A percentile compares a stretch with the other conserved stretches of the same genome.
Conservation (phyloP, 2,888 invertebrate genomes). For the Papilio gigon region DNA sequence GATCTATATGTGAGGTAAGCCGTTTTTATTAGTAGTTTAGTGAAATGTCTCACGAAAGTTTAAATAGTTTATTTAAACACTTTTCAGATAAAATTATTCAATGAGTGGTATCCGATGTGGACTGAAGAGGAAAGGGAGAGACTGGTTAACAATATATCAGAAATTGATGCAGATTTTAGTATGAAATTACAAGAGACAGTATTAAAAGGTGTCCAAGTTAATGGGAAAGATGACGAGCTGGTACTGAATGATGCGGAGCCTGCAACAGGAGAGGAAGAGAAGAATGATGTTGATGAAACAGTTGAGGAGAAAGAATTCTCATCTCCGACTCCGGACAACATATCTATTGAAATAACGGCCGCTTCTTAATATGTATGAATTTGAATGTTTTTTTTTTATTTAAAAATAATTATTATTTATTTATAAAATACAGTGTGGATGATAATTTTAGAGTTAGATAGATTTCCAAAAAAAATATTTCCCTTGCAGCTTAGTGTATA, state of each 20-base stretch:
- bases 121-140: conserved; percentile 86
- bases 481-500: neutral
- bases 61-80: too few species aligned
- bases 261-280: conserved; percentile 46
- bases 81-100: conserved; percentile 89
- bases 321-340: conserved; percentile 58
- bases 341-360: conserved; percentile 72
- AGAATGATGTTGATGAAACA: conserved; percentile 45
- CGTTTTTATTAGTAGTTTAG: too few species aligned
- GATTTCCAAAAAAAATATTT: conserved; percentile 8
- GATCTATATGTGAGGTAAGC: too few species aligned
- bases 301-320: conserved; percentile 47
- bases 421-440: neutral
- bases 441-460: neutral
- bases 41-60: too few species aligned
- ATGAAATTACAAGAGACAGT: conserved; percentile 84
- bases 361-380: conserved; percentile 60
- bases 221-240: conserved; percentile 71
- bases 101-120: conserved; percentile 93
- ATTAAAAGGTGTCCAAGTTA: conserved; percentile 62
- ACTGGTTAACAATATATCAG: conserved; percentile 86
- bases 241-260: conserved; percentile 55
- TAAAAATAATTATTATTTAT: conserved; percentile 13
- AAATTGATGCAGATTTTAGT: conserved; percentile 87
- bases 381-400: neutral